Evolutionary conservation across 2,797 vertebrate species (phyloP).

Genomic region (Hydrocynus forskahlii): DNA sequence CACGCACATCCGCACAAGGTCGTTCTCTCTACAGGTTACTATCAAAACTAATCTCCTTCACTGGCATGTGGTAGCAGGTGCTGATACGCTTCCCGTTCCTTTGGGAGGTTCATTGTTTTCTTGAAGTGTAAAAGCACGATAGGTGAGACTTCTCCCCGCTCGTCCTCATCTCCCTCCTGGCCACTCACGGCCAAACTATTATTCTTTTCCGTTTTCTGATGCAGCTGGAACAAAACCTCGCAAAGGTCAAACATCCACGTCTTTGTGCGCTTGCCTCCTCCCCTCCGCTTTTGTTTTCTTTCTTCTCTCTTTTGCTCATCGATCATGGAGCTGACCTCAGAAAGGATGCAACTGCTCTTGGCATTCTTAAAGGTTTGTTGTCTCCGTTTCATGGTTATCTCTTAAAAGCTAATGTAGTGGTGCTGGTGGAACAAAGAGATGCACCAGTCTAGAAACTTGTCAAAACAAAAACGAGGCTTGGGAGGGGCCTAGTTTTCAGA

Average conservation of each 20-base stretch:
- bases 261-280: constrained; percentile 43
- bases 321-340: constrained; percentile 64
- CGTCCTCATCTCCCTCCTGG: constrained; percentile 64
- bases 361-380: constrained; percentile 21
- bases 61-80: constrained; percentile 62
- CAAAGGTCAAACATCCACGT: constrained; percentile 73
- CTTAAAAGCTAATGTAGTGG: background rate
- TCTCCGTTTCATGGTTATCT: constrained; percentile 9
- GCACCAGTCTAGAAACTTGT: background rate
- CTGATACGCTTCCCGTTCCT: constrained; percentile 62
- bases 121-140: constrained; percentile 67
- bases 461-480: too few species aligned
- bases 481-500: too few species aligned
- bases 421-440: background rate
- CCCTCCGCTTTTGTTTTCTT: constrained; percentile 60
- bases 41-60: constrained; percentile 68
- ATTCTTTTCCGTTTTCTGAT: constrained; percentile 78
- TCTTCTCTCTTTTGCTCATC: constrained; percentile 64
- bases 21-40: constrained; percentile 55
- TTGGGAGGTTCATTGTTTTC: constrained; percentile 67
- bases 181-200: constrained; percentile 73
- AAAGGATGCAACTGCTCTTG: constrained; percentile 40
- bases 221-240: constrained; percentile 64
- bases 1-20: constrained; percentile 41
- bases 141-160: constrained; percentile 63